Evolutionary conservation across 1,140 invertebrate genomes (phyloP).

Genomic region (Papilio helenus): DNA sequence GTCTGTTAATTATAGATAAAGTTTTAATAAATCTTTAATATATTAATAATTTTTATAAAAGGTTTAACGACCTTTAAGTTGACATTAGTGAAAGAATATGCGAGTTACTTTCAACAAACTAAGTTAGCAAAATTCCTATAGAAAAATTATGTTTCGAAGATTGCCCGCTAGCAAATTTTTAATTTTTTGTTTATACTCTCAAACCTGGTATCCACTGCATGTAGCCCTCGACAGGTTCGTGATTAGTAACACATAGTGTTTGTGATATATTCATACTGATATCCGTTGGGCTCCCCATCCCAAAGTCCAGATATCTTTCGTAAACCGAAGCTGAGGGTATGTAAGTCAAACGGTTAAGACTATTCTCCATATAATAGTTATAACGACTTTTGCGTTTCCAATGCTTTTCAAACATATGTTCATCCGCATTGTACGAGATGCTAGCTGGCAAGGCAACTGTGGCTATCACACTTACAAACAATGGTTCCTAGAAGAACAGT

Average conservation of each 20-base stretch:
- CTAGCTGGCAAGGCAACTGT: slow-evolving; percentile 63
- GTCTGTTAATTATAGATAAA: slow-evolving; percentile 57
- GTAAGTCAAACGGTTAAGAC: slow-evolving; percentile 63
- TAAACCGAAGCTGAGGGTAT: slow-evolving; percentile 72
- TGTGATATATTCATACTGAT: slow-evolving; percentile 72
- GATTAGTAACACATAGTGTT: slow-evolving; percentile 75
- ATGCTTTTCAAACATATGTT: slow-evolving; percentile 65
- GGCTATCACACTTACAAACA: slow-evolving; percentile 66
- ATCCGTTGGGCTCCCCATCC: slow-evolving; percentile 64
- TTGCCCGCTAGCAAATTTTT: too few relatives aligned
- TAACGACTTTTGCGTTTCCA: slow-evolving; percentile 63
- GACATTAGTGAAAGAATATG: not conserved
- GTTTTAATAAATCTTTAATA: not conserved
- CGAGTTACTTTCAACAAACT: not conserved
- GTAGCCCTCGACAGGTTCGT: slow-evolving; percentile 65
- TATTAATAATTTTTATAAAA: not conserved
- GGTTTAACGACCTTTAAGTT: not conserved
- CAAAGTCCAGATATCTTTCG: slow-evolving; percentile 73
- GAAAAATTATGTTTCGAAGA: too few relatives aligned
- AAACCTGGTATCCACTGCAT: slow-evolving; percentile 75
- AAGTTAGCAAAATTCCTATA: not conserved
- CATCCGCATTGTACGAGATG: slow-evolving; percentile 56
- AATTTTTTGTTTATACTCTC: not conserved
- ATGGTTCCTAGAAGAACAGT: slow-evolving; percentile 60
- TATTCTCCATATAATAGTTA: slow-evolving; percentile 73